Evolutionary conservation across 2,888 invertebrate genomes (phyloP), one percentile per base, ranked within the genome.

Genomic region (Drosophila percnosoma): DNA sequence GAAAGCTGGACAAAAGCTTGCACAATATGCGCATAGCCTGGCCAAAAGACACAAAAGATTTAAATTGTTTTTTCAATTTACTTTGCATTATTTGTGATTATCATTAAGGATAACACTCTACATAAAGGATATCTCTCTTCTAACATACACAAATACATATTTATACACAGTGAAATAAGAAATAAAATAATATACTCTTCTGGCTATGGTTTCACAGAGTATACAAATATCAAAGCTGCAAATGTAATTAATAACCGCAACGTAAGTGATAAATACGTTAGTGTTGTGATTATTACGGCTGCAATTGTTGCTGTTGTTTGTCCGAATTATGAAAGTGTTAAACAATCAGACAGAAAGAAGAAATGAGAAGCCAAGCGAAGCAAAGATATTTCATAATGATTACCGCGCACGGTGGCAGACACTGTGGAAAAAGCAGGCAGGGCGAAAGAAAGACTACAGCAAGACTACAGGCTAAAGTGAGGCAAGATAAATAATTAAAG

Each of bases 281-380:
- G 11, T 51, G 61, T 54, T 52, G 59, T 69, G 49, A 60, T 73
- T 70, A 59, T 65, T 57, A 45, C 48, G 64, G 62, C 57, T 57
- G 62, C 51, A 63, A 59, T 61, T 68, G 54, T 66, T 49, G 31
- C 24, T 54, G 54, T 13, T 45, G 61, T n/a, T 52, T 52, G 51
- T n/a, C 15, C 31, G 73, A 73, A 74, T 83, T 75, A 83, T 83
- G 83, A 83, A 83, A 83, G 83, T 80, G 80, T 72, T 70, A 67
- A 74, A 74, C 74, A 70, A 75, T 55, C 24, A 42, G 68, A 33
- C 31, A 53, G 59, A 65, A 52, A 76, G 57, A 68, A 63, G 58
- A 53, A 65, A 57, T 42, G 34, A 33, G 48, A 71, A 69, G 59
- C 53, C 45, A 74, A 62, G 51, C 58, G 57, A 68, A 60, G 52